These are phyloP conservation scores for Epinephelus cyanopodus DNA, from an alignment of 2,113 vertebrate species.

Conservation along the genomic window DNA sequence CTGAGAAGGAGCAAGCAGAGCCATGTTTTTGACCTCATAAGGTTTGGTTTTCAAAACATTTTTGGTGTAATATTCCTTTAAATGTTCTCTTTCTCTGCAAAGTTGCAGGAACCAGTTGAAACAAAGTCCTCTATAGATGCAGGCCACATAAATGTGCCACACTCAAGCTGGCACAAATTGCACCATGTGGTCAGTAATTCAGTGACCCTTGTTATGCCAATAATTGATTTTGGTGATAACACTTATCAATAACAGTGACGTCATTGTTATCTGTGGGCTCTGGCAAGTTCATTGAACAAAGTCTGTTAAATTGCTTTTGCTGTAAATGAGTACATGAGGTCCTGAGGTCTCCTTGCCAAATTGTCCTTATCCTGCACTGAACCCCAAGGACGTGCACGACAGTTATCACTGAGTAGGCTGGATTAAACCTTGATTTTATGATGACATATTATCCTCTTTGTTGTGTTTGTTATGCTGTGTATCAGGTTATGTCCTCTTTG, in stretches of 20 bases:
- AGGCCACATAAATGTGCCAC: background rate
- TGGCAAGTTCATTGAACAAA: background rate
- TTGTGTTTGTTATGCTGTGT: background rate
- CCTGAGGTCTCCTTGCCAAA: no score
- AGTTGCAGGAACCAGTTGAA: background rate
- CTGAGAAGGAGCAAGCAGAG: no score
- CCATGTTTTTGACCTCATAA: no score
- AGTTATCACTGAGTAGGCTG: background rate
- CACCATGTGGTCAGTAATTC: background rate
- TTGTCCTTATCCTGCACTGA: background rate
- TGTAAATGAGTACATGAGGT: background rate
- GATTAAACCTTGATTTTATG: background rate
- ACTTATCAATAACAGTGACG: background rate
- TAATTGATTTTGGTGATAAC: background rate
- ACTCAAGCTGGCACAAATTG: background rate
- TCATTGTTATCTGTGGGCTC: background rate
- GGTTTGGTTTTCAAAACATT: no score
- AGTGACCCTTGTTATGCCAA: background rate
- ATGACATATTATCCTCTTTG: background rate
- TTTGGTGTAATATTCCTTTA: background rate
- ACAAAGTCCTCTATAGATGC: background rate
- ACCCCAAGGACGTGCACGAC: background rate
- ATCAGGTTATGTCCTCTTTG: background rate
- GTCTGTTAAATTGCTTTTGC: background rate
- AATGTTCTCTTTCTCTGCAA: background rate